Evolutionary conservation across 2,888 invertebrate genomes (phyloP).

Genomic region (Notodromas monacha): DNA sequence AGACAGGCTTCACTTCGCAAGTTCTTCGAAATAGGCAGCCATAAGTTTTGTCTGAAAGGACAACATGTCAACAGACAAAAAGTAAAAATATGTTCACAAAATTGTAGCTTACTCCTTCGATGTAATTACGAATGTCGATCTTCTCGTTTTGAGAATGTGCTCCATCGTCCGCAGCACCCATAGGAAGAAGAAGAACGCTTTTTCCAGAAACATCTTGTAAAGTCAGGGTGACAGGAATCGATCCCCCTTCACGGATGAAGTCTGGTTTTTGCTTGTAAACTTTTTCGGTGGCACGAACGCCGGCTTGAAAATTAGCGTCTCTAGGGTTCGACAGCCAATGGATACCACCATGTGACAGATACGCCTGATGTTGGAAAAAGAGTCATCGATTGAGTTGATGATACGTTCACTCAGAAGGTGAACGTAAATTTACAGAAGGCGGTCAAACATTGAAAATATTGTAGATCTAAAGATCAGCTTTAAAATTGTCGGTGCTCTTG

Average conservation of each 20-base stretch:
- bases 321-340: slow-evolving; percentile 76
- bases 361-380: slow-evolving; percentile 13
- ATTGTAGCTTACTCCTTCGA: slow-evolving; percentile 42
- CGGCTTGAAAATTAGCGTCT: slow-evolving; percentile 73
- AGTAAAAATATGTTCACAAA: no score
- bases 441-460: no score
- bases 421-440: no score
- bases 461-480: no score
- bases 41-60: slow-evolving; percentile 51
- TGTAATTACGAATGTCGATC: slow-evolving; percentile 60
- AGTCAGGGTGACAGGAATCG: slow-evolving; percentile 80
- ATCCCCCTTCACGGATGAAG: slow-evolving; percentile 82
- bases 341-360: slow-evolving; percentile 37
- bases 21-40: slow-evolving; percentile 60
- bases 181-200: slow-evolving; percentile 71
- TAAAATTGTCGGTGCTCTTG: no score
- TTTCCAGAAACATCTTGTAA: slow-evolving; percentile 58
- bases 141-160: slow-evolving; percentile 98
- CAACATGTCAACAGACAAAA: slow-evolving; percentile 12
- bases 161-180: slow-evolving; percentile 83
- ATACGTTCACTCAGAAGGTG: no score
- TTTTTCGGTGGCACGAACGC: slow-evolving; percentile 37
- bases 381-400: not conserved
- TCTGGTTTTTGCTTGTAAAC: slow-evolving; percentile 75
- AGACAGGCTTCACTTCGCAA: no score